Conservation (phyloP, 1,140 invertebrate species). For the Aphelenchoides besseyi region DNA sequence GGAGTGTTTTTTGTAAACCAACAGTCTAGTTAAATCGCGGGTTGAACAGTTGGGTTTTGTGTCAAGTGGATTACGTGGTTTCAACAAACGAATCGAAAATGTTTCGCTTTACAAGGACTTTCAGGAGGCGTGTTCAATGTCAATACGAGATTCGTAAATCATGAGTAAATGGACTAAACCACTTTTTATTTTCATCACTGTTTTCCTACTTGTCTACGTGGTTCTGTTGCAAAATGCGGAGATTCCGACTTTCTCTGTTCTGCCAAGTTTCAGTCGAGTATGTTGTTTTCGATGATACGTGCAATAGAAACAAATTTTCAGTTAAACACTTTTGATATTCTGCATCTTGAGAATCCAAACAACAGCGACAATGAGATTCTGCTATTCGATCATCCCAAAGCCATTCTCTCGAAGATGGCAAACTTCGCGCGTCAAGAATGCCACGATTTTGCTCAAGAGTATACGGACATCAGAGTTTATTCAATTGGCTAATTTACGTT, state of each 20-base stretch:
- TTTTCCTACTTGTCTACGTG: background rate
- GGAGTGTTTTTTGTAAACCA: no score
- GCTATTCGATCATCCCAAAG: slow-evolving; percentile 4
- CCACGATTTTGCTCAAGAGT: slow-evolving; percentile 2
- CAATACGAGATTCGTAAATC: no score
- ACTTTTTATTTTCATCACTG: background rate
- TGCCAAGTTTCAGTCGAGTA: slow-evolving; percentile 2
- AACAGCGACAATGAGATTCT: background rate
- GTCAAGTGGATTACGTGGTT: no score
- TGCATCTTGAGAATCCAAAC: background rate
- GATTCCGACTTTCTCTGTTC: background rate
- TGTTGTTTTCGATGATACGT: no score
- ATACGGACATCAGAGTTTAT: slow-evolving; percentile 5
- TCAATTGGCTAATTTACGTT: no score
- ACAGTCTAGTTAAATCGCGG: no score
- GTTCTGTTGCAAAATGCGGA: background rate
- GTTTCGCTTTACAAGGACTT: no score
- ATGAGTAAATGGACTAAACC: background rate
- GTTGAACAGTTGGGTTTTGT: no score
- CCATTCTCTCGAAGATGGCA: background rate
- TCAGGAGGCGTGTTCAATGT: no score
- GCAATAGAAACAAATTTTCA: slow-evolving; percentile 4
- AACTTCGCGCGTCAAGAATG: background rate
- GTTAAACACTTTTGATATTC: slow-evolving; percentile 1
- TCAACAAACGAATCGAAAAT: no score